Conservation (phyloP, 2,888 invertebrate genomes). For the Halictus ligatus region DNA sequence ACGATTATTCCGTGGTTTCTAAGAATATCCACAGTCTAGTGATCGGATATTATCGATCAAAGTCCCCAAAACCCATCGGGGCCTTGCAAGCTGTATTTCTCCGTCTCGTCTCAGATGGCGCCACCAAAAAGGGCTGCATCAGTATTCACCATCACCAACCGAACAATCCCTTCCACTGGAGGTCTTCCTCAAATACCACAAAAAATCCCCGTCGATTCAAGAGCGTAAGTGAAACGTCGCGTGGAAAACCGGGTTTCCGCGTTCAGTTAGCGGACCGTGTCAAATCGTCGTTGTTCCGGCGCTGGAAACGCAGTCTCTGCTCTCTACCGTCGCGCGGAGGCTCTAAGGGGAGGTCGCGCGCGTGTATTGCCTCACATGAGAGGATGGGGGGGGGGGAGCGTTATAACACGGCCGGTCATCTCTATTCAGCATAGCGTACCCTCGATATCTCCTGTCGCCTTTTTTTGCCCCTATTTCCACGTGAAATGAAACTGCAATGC, state of each 20-base stretch:
- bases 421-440: conserved; percentile 73
- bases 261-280: conserved; percentile 3
- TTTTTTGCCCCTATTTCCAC: conserved; percentile 77
- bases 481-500: conserved; percentile 79
- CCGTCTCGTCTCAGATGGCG: not conserved
- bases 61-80: not conserved
- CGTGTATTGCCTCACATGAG: not conserved
- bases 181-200: not conserved
- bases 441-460: conserved; percentile 64
- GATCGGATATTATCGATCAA: too few species aligned
- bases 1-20: too few species aligned
- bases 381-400: conserved; percentile 39
- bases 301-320: not conserved
- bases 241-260: conserved; percentile 12
- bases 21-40: too few species aligned
- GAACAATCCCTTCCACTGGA: not conserved
- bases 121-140: not conserved
- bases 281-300: conserved; percentile 39
- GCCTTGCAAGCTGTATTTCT: not conserved
- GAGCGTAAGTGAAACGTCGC: not conserved
- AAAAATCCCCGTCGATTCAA: not conserved
- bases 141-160: not conserved
- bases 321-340: not conserved
- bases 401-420: conserved; percentile 72
- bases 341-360: not conserved